A percentile compares a stretch with the other conserved stretches of the same genome.
phyloP scores from a whole-genome alignment of 2,888 invertebrate genomes.

The Aproaerema taeniolella region DNA sequence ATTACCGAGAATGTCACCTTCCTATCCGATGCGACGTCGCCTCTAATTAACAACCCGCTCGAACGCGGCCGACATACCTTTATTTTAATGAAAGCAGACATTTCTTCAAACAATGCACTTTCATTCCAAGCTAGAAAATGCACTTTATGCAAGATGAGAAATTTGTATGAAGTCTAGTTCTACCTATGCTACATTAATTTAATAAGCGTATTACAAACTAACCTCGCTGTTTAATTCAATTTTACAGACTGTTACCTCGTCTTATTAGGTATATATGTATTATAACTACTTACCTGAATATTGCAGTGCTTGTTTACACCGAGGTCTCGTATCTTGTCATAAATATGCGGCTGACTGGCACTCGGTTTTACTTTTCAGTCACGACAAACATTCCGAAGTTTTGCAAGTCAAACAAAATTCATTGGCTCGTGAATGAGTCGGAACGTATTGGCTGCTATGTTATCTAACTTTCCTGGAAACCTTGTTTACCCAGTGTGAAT shows the following conservation, averaged over 20 bases:
- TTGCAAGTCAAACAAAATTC: constrained; percentile 19
- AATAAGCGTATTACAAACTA: constrained; percentile 7
- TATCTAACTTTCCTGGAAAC: constrained; percentile 13
- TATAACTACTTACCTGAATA: no score
- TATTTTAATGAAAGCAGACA: background rate
- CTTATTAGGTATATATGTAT: no score
- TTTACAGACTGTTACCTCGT: no score
- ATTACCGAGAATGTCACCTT: no score
- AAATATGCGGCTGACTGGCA: no score
- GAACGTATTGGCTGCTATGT: constrained; percentile 14
- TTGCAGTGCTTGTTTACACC: no score
- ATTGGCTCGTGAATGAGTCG: constrained; percentile 17
- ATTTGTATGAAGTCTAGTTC: constrained; percentile 12
- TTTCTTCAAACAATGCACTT: constrained; percentile 3
- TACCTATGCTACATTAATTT: constrained; percentile 2
- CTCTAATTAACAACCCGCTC: no score
- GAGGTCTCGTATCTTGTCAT: no score
- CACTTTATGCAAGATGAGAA: constrained; percentile 12
- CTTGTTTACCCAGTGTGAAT: constrained; percentile 14
- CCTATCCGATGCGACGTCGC: no score
- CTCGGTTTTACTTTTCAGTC: no score
- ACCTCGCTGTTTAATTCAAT: constrained; percentile 3
- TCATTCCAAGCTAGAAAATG: constrained; percentile 10
- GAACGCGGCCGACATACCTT: no score
- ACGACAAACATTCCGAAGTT: no score